Evolutionary conservation across 2,888 invertebrate genomes (phyloP), one percentile per base, ranked within the genome.

Genomic region (Tineola bisselliella): DNA sequence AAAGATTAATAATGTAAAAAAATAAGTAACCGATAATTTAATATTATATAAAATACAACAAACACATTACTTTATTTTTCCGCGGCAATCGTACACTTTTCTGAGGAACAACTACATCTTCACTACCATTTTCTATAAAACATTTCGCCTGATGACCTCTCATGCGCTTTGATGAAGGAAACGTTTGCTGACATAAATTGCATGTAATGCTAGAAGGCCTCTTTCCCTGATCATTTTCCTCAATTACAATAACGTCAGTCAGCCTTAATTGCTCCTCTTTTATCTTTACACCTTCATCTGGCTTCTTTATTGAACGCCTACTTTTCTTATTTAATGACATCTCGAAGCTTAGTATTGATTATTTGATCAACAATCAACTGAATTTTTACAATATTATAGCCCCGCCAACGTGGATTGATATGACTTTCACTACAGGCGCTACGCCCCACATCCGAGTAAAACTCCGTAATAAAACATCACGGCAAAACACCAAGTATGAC

Each of bases 401-500:
- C 3, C 19, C 19, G 54, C 13, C 58, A 15, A 33, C 58, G 58
- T 58, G 58, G 58, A 58, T 13, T 58, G 17, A 33, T 25, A 58
- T 17, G n/a, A 58, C 58, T 58, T 58, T 58, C 58, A 58, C 58
- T 8, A 58, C 58, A 58, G 58, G 58, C 58, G 58, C 33, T 58
- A 4, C n/a, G 25, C 30, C 25, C 25, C 6, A 25, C 25, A 25
- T 25, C 38, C 38, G 38, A 38, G 2, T 6, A 2, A 38, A 38
- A 38, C 38, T 38, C 38, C 38, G 38, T 38, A 38, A 38, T 38
- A 38, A 38, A 38, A 38, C 38, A 38, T 38, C 38, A 38, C 38
- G n/a, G 38, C 38, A 38, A 38, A 38, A 2, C 38, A 38, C 38
- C 3, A 38, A 38, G 3, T 38, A 10, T 38, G 3, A 12, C 38